Evolutionary conservation across 2,113 vertebrate species (phyloP).

Genomic region (Leptodactylus fuscus): DNA sequence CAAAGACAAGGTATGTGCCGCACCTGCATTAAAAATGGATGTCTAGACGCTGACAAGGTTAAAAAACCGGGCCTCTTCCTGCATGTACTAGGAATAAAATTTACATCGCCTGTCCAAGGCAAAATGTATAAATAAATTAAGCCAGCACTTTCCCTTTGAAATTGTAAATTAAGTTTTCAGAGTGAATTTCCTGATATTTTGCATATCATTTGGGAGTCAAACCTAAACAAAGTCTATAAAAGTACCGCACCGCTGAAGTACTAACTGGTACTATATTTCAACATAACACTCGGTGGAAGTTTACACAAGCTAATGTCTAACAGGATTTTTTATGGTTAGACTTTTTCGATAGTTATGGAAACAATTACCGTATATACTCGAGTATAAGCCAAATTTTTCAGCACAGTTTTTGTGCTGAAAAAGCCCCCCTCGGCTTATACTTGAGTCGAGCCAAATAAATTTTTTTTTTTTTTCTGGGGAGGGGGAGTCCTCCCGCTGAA

Average conservation of each 20-base stretch:
- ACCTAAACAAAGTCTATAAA: neutral
- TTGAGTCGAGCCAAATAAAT: no score
- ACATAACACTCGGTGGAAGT: neutral
- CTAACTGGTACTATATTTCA: neutral
- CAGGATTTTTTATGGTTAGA: neutral
- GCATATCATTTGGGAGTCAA: neutral
- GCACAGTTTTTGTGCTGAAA: no score
- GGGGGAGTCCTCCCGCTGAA: no score
- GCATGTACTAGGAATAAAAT: conserved; percentile 12
- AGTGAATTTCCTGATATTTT: neutral
- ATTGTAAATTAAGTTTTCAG: conserved; percentile 15
- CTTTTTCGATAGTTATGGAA: neutral
- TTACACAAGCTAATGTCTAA: no score
- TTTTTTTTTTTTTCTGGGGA: no score
- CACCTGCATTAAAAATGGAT: conserved; percentile 34
- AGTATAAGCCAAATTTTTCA: no score
- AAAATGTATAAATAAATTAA: conserved; percentile 21
- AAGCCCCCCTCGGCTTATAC: no score
- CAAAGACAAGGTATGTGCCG: conserved; percentile 26
- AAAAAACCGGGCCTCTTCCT: neutral
- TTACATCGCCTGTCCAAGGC: conserved; percentile 4
- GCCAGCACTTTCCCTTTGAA: neutral
- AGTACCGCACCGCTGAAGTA: neutral
- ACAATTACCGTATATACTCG: no score
- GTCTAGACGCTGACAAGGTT: conserved; percentile 38